Base-by-base conservation (phyloP, 2,113 vertebrate species). In the Xiphorhynchus elegans region DNA sequence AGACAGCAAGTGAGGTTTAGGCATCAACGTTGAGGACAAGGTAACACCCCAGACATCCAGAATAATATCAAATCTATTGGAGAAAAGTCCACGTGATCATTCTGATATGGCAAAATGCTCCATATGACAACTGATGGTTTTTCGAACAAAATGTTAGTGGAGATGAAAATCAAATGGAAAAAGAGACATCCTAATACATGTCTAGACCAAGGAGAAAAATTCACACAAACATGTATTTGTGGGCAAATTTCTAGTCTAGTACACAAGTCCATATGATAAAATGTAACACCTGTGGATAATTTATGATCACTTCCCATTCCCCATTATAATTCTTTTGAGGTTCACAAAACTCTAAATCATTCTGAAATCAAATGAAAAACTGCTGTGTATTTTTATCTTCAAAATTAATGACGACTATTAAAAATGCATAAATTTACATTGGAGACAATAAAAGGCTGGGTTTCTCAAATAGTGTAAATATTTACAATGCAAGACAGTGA, bases 401-500 rank as follows among this genome's bases (percentile, higher is more conserved):
- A 72, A 78, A 84, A 82, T 63, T 62, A 92, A 56, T 60, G 67
- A 55, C 31, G 7, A 56, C 44, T 70, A 72, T 47, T 84, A 17
- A 64, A 89, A 92, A 87, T 78, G 40, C 49, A 72, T 62, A 75
- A 16, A 35, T 42, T 89, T 89, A 81, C 14, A 72, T 0, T 2
- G 11, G 56, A 68, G 80, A 91, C 60, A 95, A 81, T 5, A 14
- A 69, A 93, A 79, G 58, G 42, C 49, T 76, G 29, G 35, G 29
- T 64, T 89, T 76, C 49, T 72, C 40, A 37, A 86, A 88, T 64
- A 87, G 19, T 62, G 16, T 62, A 92, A 95, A 94, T 81, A 92
- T 94, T 94, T 93, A 90, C 64, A 92, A 68, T 5, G 9, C 37
- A 89, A 72, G 62, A 90, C 7, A 84, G 47, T 19, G 21, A 84